Conservation (phyloP, 2,113 vertebrate genomes). For the Neodontobutis hainanensis region DNA sequence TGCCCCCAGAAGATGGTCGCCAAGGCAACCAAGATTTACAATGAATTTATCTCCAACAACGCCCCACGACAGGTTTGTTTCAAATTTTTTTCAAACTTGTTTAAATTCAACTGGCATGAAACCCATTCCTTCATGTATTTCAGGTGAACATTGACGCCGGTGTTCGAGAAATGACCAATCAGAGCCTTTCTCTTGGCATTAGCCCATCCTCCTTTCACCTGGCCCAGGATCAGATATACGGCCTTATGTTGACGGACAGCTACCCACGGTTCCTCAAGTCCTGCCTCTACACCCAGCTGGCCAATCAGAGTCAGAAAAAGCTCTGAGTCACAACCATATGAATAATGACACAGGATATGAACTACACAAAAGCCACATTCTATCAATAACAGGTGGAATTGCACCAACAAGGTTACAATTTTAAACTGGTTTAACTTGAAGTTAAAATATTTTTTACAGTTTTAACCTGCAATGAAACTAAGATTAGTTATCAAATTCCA, state of each 20-base stretch:
- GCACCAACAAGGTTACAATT: too few relatives aligned
- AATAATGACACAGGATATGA: too few relatives aligned
- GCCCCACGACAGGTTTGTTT: conserved; percentile 67
- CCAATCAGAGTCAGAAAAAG: conserved; percentile 61
- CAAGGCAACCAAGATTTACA: conserved; percentile 87
- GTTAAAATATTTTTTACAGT: too few relatives aligned
- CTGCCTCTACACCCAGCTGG: conserved; percentile 86
- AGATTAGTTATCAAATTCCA: too few relatives aligned
- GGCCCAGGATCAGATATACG: conserved; percentile 89
- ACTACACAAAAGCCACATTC: too few relatives aligned
- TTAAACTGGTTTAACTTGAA: too few relatives aligned
- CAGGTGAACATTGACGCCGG: conserved; percentile 94
- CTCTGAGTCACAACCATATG: background rate
- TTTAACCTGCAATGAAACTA: too few relatives aligned
- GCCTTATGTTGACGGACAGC: conserved; percentile 94
- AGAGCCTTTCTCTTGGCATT: conserved; percentile 82
- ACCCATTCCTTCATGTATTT: background rate
- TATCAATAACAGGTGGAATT: too few relatives aligned
- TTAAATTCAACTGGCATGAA: background rate
- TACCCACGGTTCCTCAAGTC: conserved; percentile 94
- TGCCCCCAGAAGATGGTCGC: conserved; percentile 88
- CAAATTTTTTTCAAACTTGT: background rate
- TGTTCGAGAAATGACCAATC: conserved; percentile 88
- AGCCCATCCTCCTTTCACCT: conserved; percentile 83
- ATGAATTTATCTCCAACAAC: conserved; percentile 88